phyloP scores from a whole-genome alignment of 2,888 invertebrate genomes.

The Aelia acuminata region DNA sequence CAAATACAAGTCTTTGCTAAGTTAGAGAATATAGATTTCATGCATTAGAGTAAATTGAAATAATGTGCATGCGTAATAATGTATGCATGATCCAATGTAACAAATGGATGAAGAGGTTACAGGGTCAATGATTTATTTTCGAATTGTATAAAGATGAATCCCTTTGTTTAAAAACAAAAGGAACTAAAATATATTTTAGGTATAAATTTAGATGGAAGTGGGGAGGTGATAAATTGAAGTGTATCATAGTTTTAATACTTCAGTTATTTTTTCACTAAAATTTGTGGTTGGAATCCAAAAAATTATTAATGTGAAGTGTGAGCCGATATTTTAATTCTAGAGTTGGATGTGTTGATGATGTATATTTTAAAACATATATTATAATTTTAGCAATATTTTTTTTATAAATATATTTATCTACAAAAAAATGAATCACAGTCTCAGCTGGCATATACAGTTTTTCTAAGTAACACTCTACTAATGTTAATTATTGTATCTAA shows the following conservation, averaged over 20 bases:
- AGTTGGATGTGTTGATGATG: constrained; percentile 12
- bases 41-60: constrained; percentile 47
- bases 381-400: constrained; percentile 55
- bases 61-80: constrained; percentile 50
- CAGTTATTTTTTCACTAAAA: not conserved
- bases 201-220: not conserved
- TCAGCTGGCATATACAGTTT: constrained; percentile 57
- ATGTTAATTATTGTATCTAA: constrained; percentile 43
- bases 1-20: constrained; percentile 41
- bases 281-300: not conserved
- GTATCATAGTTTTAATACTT: not conserved
- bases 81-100: constrained; percentile 28
- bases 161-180: not conserved
- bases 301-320: constrained; percentile 24
- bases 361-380: constrained; percentile 34
- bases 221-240: not conserved
- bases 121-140: not conserved
- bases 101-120: not conserved
- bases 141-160: not conserved
- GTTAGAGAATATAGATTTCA: constrained; percentile 48
- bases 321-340: not conserved
- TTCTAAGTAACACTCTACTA: constrained; percentile 4
- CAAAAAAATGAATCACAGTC: constrained; percentile 57
- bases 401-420: constrained; percentile 52
- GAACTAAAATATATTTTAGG: not conserved